phyloP scores from a whole-genome alignment of 2,113 vertebrate genomes.

The Psammodynastes pulverulentus region DNA sequence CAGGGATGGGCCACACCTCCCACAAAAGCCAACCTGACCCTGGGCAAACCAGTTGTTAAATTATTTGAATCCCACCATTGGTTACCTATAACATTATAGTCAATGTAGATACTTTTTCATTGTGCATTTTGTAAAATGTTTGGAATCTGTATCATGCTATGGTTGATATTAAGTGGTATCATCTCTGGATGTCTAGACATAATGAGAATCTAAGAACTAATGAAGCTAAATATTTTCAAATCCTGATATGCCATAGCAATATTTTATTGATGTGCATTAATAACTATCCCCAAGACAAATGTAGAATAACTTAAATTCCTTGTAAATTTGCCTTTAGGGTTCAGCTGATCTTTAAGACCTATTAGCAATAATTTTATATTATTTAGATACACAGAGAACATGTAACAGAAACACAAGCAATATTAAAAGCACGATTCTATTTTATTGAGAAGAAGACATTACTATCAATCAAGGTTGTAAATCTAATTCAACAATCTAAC shows the following conservation, averaged over 20 bases:
- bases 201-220: neutral
- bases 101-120: neutral
- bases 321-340: neutral
- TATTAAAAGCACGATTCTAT: neutral
- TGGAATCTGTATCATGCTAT: neutral
- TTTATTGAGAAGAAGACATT: neutral
- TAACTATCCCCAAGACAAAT: neutral
- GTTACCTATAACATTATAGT: too few species aligned
- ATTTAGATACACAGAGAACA: neutral
- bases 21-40: too few species aligned
- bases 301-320: neutral
- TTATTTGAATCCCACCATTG: too few species aligned
- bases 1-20: too few species aligned
- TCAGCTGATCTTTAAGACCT: neutral
- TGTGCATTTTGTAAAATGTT: neutral
- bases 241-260: neutral
- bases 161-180: neutral
- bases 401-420: neutral
- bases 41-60: too few species aligned
- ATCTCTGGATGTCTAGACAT: neutral
- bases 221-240: neutral
- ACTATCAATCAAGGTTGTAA: neutral
- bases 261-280: neutral
- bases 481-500: neutral
- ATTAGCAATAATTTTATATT: neutral